Conservation (phyloP, 2,113 vertebrate genomes). For the Hippocampus abdominalis region DNA sequence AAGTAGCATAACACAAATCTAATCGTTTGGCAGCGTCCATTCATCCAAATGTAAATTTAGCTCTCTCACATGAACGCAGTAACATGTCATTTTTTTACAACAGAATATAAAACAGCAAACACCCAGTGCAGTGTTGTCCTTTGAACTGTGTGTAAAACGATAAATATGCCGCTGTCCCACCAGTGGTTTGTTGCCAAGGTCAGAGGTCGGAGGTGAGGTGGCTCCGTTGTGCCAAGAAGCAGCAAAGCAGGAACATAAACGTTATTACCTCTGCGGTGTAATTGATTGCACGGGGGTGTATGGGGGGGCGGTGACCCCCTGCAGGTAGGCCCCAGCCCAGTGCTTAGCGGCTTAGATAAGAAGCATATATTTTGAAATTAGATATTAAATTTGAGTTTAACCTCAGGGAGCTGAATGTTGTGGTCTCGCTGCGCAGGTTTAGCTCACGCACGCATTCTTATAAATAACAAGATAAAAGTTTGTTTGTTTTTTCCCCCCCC, state of each 20-base stretch:
- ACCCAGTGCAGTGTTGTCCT: constrained; percentile 29
- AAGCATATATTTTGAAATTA: constrained; percentile 51
- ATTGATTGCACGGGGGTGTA: constrained; percentile 59
- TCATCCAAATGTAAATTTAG: not conserved
- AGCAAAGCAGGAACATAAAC: constrained; percentile 50
- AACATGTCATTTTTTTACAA: constrained; percentile 21
- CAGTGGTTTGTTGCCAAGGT: constrained; percentile 40
- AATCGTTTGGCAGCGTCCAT: not conserved
- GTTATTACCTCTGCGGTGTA: constrained; percentile 69
- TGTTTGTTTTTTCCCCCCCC: constrained; percentile 13
- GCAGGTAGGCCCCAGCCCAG: constrained; percentile 42
- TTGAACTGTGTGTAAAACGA: constrained; percentile 48
- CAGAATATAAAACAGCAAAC: constrained; percentile 35
- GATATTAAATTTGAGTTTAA: constrained; percentile 60
- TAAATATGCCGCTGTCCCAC: constrained; percentile 45
- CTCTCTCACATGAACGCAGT: constrained; percentile 6
- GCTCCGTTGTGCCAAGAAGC: constrained; percentile 66
- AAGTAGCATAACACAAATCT: not conserved
- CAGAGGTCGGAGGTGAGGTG: constrained; percentile 58
- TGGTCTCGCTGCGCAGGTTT: constrained; percentile 30
- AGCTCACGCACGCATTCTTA: constrained; percentile 12
- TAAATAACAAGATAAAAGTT: not conserved
- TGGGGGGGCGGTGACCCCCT: constrained; percentile 51
- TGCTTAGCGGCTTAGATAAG: constrained; percentile 46
- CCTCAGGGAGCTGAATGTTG: constrained; percentile 43